Conservation (phyloP, 2,888 invertebrate genomes). For the Creontiades dilutus region DNA sequence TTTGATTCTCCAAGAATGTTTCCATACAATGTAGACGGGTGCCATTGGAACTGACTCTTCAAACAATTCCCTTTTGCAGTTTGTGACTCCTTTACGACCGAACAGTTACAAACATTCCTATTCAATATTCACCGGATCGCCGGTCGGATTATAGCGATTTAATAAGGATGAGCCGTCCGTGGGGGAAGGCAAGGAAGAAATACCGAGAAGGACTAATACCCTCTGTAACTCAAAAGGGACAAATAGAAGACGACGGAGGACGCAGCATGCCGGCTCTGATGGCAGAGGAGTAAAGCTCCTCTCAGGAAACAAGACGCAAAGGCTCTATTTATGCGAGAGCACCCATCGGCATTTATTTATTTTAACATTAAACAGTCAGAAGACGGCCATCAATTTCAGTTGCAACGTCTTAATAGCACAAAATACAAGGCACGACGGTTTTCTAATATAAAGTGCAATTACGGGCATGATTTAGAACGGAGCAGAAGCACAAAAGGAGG, state of each 20-base stretch:
- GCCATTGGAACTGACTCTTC: too few relatives aligned
- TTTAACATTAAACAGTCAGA: conserved; percentile 70
- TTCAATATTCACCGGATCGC: neutral
- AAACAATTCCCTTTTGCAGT: too few relatives aligned
- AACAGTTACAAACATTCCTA: neutral
- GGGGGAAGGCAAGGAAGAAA: conserved; percentile 33
- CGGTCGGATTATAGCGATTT: neutral
- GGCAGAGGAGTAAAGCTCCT: conserved; percentile 29
- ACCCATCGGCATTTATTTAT: conserved; percentile 67
- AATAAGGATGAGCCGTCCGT: neutral
- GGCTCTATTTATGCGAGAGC: conserved; percentile 67
- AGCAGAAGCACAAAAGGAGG: conserved; percentile 42
- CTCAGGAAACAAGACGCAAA: conserved; percentile 63
- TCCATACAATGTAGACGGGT: too few relatives aligned
- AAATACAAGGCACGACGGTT: conserved; percentile 70
- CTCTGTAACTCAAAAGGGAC: conserved; percentile 57
- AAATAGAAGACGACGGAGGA: conserved; percentile 35
- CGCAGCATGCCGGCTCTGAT: neutral
- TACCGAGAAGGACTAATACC: conserved; percentile 54
- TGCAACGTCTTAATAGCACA: conserved; percentile 72
- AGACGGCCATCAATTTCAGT: conserved; percentile 66
- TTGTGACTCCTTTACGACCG: too few relatives aligned
- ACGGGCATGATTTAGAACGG: conserved; percentile 66
- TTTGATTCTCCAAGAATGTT: too few relatives aligned
- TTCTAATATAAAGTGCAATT: conserved; percentile 71